Conservation (phyloP, 2,113 vertebrate genomes). For the Dicentrarchus labrax region DNA sequence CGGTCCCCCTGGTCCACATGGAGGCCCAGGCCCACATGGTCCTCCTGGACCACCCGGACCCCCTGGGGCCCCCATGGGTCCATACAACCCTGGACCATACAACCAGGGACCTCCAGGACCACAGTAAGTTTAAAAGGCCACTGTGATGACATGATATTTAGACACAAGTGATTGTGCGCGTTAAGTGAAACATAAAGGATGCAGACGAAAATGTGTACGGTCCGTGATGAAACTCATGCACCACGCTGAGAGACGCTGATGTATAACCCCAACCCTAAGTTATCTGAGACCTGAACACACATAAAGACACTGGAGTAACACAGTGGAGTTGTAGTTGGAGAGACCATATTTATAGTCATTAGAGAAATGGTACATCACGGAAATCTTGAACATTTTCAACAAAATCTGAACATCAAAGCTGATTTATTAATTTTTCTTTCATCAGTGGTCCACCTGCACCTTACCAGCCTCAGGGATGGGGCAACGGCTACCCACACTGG, state of each 20-base stretch:
- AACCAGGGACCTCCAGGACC: slow-evolving; percentile 97
- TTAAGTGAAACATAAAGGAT: too few species aligned
- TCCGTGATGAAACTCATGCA: slow-evolving; percentile 80
- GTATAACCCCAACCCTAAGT: slow-evolving; percentile 61
- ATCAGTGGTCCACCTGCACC: slow-evolving; percentile 95
- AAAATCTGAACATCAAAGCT: background rate
- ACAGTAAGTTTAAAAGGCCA: slow-evolving; percentile 87
- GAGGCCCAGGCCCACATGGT: slow-evolving; percentile 95
- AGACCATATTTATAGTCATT: background rate
- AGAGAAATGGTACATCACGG: background rate
- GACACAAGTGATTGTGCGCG: background rate
- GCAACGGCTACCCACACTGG: slow-evolving; percentile 98
- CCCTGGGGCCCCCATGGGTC: slow-evolving; percentile 94
- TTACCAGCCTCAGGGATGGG: slow-evolving; percentile 98
- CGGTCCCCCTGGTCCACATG: slow-evolving; percentile 96
- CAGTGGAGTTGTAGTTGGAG: background rate
- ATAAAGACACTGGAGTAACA: background rate
- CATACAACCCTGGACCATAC: slow-evolving; percentile 97
- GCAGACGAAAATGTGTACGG: slow-evolving; percentile 18
- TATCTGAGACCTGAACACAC: slow-evolving; percentile 72
- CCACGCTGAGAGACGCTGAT: slow-evolving; percentile 79
- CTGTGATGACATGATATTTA: rapidly evolving
- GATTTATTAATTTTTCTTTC: slow-evolving; percentile 5
- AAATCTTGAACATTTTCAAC: too few species aligned
- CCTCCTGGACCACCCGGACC: slow-evolving; percentile 94